Conservation (phyloP, 2,113 vertebrate genomes). For the Willisornis vidua region DNA sequence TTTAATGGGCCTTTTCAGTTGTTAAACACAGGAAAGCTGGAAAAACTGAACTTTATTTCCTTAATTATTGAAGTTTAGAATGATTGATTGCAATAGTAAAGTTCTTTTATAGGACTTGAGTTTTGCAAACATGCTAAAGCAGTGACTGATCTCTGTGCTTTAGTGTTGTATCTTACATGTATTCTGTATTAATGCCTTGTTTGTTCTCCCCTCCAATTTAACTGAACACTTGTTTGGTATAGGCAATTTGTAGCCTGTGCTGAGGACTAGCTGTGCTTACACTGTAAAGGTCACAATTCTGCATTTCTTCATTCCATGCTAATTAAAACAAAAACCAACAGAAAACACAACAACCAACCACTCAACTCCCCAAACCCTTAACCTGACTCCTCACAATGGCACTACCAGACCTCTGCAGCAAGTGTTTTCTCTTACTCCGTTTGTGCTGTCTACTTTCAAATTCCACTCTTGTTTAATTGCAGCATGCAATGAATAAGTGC, state of each 20-base stretch:
- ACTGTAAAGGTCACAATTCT: not conserved
- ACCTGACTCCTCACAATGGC: not conserved
- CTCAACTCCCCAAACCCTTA: not conserved
- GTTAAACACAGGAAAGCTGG: not conserved
- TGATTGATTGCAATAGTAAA: not conserved
- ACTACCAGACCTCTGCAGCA: not conserved
- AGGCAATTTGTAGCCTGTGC: not conserved
- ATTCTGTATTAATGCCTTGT: not conserved
- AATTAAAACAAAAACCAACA: not conserved
- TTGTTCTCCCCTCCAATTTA: not conserved
- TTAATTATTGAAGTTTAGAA: not conserved
- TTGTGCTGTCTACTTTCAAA: not conserved
- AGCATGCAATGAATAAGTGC: not conserved
- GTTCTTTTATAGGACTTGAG: not conserved
- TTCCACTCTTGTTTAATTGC: not conserved
- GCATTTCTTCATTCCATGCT: not conserved
- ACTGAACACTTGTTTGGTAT: not conserved
- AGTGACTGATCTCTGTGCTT: not conserved
- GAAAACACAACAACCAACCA: not conserved
- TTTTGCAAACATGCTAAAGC: not conserved
- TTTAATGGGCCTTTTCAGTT: not conserved
- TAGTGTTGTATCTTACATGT: not conserved
- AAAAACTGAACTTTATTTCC: not conserved
- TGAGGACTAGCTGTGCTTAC: not conserved
- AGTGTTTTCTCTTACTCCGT: not conserved